Base-by-base conservation (phyloP, 1,140 invertebrate species). In the Acromyrmex charruanus region DNA sequence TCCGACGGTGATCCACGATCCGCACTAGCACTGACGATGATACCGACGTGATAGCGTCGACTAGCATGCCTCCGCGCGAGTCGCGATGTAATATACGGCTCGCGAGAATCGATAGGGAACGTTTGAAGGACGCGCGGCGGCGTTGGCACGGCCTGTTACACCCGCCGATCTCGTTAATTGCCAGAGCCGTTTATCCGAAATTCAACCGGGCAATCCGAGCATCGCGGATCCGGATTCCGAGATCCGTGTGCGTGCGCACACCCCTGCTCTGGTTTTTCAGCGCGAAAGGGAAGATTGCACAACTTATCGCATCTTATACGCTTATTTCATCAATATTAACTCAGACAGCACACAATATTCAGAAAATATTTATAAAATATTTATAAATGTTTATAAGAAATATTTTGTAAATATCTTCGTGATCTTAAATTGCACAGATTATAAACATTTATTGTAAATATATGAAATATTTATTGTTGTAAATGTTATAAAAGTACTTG, bases 31-130 rank as follows among this genome's bases (percentile, higher is more conserved):
- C 71, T 44, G 35, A 55, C 49, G 61, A 77, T 10, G 77, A 61
- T 89, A 71, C 74, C 81, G 88, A 89, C 66, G 55, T 55, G 51
- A 25, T 66, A 28, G 14, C 53, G 39, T 59, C 80, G 87, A 91
- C 91, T 92, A 86, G 21, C 88, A 86, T 89, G 58, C 72, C 80
- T 90, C 72, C 39, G 72, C 69, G 61, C 58, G 63, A 72, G 72
- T 35, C 86, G 25, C 63, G 69, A 18, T 59, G 88, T 88, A 85
- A 91, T 91, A 90, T 92, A 90, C 97, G 96, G 97, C 97, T 97
- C 96, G 79, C 96, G 95, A 92, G 89, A 91, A 93, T 93, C 92
- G 90, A 93, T 93, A 92, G 85, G 88, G 69, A 93, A 91, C 88
- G 86, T 92, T 93, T 93, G 90, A 93, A 93, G 92, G 91, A 92